A percentile compares a stretch with the other conserved stretches of the same genome.
Conservation (phyloP, 2,888 invertebrate genomes). For the Drosophila anomelani region DNA sequence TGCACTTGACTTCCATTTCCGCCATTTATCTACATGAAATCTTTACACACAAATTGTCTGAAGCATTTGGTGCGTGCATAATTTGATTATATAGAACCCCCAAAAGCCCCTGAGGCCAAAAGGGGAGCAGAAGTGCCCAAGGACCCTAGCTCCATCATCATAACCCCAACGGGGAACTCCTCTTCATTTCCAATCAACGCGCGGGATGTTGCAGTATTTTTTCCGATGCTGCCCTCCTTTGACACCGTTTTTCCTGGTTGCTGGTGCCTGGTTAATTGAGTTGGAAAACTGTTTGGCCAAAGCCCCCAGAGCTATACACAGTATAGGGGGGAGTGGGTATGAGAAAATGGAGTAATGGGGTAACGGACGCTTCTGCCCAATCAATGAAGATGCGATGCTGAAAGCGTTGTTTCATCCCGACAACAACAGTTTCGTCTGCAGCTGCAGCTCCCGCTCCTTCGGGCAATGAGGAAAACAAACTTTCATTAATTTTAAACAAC, state of each 20-base stretch:
- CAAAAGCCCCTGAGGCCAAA: neutral
- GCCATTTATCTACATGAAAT: conserved; percentile 18
- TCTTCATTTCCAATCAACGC: conserved; percentile 46
- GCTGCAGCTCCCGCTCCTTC: conserved; percentile 14
- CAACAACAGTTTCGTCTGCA: conserved; percentile 30
- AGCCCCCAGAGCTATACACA: conserved; percentile 10
- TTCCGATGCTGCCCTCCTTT: conserved; percentile 29
- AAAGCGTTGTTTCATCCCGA: conserved; percentile 26
- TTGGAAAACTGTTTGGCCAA: conserved; percentile 54
- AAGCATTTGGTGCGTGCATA: conserved; percentile 46
- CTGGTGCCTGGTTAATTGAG: conserved; percentile 59
- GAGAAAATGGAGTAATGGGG: conserved; percentile 6
- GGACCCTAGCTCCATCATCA: neutral
- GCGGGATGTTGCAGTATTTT: conserved; percentile 39
- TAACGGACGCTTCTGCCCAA: conserved; percentile 14
- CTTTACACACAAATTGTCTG: conserved; percentile 41
- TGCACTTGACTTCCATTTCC: conserved; percentile 13
- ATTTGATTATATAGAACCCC: conserved; percentile 54
- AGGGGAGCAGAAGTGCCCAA: neutral
- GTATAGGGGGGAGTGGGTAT: neutral
- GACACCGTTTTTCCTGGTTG: conserved; percentile 33
- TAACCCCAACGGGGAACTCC: conserved; percentile 23
- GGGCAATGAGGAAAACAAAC: conserved; percentile 35
- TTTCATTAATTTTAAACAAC: conserved; percentile 71
- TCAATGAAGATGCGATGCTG: conserved; percentile 33